Percentiles rank a stretch among this genome's conserved stretches.
phyloP scores from a whole-genome alignment of 2,888 invertebrate species.

The Idaea straminata region DNA sequence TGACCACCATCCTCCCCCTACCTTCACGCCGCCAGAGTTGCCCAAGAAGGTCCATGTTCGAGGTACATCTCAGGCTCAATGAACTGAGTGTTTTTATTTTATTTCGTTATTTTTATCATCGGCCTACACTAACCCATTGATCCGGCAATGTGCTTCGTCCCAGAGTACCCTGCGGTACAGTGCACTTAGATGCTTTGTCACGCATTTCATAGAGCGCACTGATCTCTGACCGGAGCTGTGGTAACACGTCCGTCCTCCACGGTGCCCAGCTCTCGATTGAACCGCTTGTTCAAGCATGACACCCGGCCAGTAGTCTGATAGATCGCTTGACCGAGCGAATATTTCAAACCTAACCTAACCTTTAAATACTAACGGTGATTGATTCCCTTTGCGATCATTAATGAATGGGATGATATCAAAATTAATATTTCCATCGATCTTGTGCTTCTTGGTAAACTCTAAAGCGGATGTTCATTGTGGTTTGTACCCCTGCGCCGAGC shows the following conservation, averaged over 20 bases:
- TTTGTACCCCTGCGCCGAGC: constrained; percentile 69
- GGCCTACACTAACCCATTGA: constrained; percentile 61
- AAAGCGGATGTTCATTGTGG: constrained; percentile 75
- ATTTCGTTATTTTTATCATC: constrained; percentile 62
- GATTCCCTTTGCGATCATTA: constrained; percentile 59
- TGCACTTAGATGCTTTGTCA: constrained; percentile 78
- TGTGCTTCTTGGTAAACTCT: constrained; percentile 80
- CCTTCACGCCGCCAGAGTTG: constrained; percentile 99
- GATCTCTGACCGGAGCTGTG: constrained; percentile 8
- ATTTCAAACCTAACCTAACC: constrained; percentile 16
- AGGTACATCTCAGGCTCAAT: constrained; percentile 84
- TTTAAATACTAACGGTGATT: constrained; percentile 19
- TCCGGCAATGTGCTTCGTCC: constrained; percentile 70
- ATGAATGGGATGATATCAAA: constrained; percentile 41
- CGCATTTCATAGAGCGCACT: constrained; percentile 76
- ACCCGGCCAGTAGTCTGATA: constrained; percentile 52
- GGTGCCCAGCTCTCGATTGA: constrained; percentile 9
- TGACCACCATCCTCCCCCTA: constrained; percentile 98
- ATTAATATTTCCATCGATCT: constrained; percentile 58
- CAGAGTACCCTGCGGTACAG: constrained; percentile 60
- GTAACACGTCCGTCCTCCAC: constrained; percentile 15
- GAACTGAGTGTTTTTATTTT: constrained; percentile 68
- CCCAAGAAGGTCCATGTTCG: constrained; percentile 99
- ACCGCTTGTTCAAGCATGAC: constrained; percentile 67
- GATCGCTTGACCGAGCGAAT: constrained; percentile 48